These are phyloP conservation scores for Trogon melanurus DNA, from an alignment of 2,113 vertebrate species.

Conservation along the genomic window DNA sequence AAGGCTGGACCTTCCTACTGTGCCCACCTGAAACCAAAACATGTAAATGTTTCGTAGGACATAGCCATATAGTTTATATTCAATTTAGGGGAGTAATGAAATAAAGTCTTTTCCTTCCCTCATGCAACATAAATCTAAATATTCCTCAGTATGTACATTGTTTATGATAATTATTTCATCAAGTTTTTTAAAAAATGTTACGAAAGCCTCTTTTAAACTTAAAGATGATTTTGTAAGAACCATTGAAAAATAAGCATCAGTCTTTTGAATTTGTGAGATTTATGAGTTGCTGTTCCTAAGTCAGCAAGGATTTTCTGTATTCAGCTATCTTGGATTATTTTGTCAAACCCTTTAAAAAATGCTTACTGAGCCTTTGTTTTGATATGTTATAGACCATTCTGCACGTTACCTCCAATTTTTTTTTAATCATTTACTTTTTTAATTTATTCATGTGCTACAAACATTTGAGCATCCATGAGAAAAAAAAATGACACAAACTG, in stretches of 20 bases:
- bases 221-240: background rate
- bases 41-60: background rate
- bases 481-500: background rate
- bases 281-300: background rate
- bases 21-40: background rate
- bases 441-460: background rate
- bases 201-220: background rate
- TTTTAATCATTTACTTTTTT: background rate
- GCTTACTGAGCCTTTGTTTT: background rate
- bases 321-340: background rate
- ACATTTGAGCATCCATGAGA: background rate
- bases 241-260: background rate
- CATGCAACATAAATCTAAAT: background rate
- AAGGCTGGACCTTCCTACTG: background rate
- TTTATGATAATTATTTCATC: background rate
- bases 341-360: background rate
- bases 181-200: background rate
- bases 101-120: background rate
- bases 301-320: background rate
- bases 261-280: background rate
- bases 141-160: background rate
- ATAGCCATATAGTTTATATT: background rate
- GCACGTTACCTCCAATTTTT: background rate
- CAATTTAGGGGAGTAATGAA: background rate
- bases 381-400: background rate